phyloP scores from a whole-genome alignment of 2,113 vertebrate genomes.

The Scophthalmus maximus region DNA sequence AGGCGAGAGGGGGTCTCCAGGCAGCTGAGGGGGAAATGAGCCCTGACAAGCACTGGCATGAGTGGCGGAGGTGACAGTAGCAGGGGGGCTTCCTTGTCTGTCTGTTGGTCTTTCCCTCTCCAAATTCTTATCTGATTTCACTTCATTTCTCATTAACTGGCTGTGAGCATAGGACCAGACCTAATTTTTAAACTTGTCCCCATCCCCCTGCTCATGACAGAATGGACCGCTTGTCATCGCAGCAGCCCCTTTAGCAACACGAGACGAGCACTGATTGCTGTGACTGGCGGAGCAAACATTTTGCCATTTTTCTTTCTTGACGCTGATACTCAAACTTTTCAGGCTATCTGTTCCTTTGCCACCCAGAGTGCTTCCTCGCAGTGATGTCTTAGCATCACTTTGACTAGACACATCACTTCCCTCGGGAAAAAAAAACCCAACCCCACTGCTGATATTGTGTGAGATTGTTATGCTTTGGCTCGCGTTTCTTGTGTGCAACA shows the following conservation, averaged over 20 bases:
- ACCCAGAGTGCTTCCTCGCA: slow-evolving; percentile 49
- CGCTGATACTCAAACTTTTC: slow-evolving; percentile 36
- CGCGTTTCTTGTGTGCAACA: slow-evolving; percentile 14
- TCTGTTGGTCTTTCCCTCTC: slow-evolving; percentile 49
- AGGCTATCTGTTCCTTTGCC: slow-evolving; percentile 52
- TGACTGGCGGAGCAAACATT: slow-evolving; percentile 42
- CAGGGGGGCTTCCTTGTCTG: slow-evolving; percentile 73
- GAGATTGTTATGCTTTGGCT: slow-evolving; percentile 36
- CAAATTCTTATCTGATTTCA: slow-evolving; percentile 81
- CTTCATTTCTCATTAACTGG: slow-evolving; percentile 78
- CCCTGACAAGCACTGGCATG: slow-evolving; percentile 67
- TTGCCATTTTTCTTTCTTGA: slow-evolving; percentile 36
- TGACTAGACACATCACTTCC: slow-evolving; percentile 19
- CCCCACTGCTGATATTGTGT: slow-evolving; percentile 18
- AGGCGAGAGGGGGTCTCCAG: slow-evolving; percentile 68
- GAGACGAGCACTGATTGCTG: slow-evolving; percentile 58
- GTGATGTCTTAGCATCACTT: slow-evolving; percentile 42
- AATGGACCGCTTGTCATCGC: slow-evolving; percentile 59
- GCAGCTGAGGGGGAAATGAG: slow-evolving; percentile 79
- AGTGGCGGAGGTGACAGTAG: slow-evolving; percentile 72
- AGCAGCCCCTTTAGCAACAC: slow-evolving; percentile 52
- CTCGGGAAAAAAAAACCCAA: slow-evolving; percentile 59
- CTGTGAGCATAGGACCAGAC: slow-evolving; percentile 58
- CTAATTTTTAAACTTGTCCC: slow-evolving; percentile 24
- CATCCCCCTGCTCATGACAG: slow-evolving; percentile 34